These are phyloP conservation scores for Chironomus riparius DNA, from an alignment of 2,888 invertebrate genomes.

Conservation along the genomic window DNA sequence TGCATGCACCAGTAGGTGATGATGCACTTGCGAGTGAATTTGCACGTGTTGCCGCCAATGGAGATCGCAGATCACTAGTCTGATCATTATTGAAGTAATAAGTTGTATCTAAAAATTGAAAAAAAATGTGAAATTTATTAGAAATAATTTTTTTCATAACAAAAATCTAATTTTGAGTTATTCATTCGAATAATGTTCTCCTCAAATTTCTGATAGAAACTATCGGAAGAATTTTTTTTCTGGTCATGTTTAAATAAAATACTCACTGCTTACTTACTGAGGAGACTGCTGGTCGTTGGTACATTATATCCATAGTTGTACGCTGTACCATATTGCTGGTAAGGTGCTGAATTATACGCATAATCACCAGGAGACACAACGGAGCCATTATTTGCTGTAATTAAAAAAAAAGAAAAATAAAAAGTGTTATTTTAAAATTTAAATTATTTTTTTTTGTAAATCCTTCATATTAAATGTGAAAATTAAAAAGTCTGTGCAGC, in stretches of 20 bases:
- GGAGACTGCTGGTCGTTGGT: slow-evolving; percentile 53
- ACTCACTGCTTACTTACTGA: slow-evolving; percentile 62
- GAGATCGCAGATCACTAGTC: slow-evolving; percentile 51
- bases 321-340: slow-evolving; percentile 45
- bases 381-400: slow-evolving; percentile 46
- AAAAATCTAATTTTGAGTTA: background rate
- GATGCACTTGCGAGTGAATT: slow-evolving; percentile 61
- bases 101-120: slow-evolving; percentile 47
- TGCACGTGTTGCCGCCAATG: slow-evolving; percentile 59
- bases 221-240: background rate
- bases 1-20: slow-evolving; percentile 61
- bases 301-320: slow-evolving; percentile 56
- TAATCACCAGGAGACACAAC: slow-evolving; percentile 57
- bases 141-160: background rate
- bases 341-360: slow-evolving; percentile 58
- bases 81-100: slow-evolving; percentile 53
- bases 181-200: background rate
- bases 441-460: background rate
- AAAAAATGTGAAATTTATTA: slow-evolving; percentile 20
- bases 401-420: slow-evolving; percentile 32
- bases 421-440: background rate
- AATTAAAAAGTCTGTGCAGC: background rate
- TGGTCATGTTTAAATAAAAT: slow-evolving; percentile 34
- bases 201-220: background rate
- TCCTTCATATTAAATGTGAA: background rate